Percentiles rank a stretch among this genome's conserved stretches.
These are phyloP conservation scores for Coelopa pilipes DNA, from an alignment of 2,888 invertebrate species.

Conservation along the genomic window DNA sequence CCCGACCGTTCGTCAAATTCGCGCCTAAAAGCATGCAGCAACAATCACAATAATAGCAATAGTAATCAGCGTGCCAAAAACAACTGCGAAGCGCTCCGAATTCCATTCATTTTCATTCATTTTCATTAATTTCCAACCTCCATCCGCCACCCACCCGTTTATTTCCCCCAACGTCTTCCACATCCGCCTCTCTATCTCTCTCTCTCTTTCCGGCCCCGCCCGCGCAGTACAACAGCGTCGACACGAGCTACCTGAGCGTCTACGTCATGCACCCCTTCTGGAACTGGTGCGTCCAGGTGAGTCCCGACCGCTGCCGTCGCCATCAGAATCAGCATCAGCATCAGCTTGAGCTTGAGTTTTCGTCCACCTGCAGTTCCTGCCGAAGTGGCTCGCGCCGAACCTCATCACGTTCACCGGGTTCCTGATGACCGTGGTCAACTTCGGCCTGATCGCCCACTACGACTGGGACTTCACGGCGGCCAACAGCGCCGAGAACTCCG, in stretches of 20 bases:
- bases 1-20: too few species aligned
- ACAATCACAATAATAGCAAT: too few species aligned
- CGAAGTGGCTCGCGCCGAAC: constrained; percentile 97
- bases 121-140: too few species aligned
- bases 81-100: too few species aligned
- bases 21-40: too few species aligned
- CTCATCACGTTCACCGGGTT: constrained; percentile 95
- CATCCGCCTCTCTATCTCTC: constrained; percentile 20
- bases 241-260: constrained; percentile 93
- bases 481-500: constrained; percentile 66
- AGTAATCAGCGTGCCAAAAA: too few species aligned
- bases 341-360: neutral
- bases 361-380: constrained; percentile 83
- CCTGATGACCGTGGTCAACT: constrained; percentile 88
- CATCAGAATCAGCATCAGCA: neutral
- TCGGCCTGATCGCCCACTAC: constrained; percentile 83
- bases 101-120: too few species aligned
- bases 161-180: neutral
- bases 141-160: too few species aligned
- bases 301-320: constrained; percentile 49
- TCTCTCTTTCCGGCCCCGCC: constrained; percentile 33
- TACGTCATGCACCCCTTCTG: constrained; percentile 99
- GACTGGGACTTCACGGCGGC: constrained; percentile 82
- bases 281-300: constrained; percentile 96
- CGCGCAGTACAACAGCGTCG: constrained; percentile 93